Evolutionary conservation across 2,888 invertebrate species (phyloP).

Genomic region (Thecocarcelia acutangulata): DNA sequence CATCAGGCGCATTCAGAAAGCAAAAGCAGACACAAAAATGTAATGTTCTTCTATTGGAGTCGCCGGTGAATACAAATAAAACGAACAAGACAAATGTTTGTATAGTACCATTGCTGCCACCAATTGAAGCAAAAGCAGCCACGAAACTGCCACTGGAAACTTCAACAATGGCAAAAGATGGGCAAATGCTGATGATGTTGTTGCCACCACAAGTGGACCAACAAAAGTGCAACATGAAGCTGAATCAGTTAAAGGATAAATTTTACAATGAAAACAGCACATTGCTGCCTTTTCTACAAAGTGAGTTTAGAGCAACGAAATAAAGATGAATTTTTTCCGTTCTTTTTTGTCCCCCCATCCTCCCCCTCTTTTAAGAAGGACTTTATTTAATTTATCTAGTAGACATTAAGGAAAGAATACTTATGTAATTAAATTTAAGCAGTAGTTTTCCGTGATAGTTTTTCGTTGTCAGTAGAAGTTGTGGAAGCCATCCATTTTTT

Average conservation of each 20-base stretch:
- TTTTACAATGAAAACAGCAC: constrained; percentile 49
- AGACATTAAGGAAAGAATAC: constrained; percentile 7
- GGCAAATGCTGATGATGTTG: constrained; percentile 28
- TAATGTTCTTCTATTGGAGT: constrained; percentile 21
- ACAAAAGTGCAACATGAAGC: constrained; percentile 31
- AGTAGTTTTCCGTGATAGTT: constrained; percentile 46
- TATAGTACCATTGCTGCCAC: constrained; percentile 49
- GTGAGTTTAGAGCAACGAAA: constrained; percentile 45
- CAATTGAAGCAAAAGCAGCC: constrained; percentile 15
- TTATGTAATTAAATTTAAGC: not conserved
- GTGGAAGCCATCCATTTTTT: constrained; percentile 23
- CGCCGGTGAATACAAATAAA: constrained; percentile 39
- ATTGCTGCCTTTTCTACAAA: constrained; percentile 56
- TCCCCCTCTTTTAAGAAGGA: not conserved
- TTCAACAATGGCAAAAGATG: not conserved
- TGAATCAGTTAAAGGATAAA: constrained; percentile 29
- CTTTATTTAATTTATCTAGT: constrained; percentile 13
- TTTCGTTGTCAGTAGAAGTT: constrained; percentile 13
- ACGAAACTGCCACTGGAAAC: constrained; percentile 23
- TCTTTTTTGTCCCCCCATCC: not conserved
- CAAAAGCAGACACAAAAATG: constrained; percentile 47
- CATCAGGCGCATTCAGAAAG: constrained; percentile 41
- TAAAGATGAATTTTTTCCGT: constrained; percentile 8
- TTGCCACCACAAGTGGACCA: constrained; percentile 45
- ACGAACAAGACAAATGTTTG: constrained; percentile 57